phyloP scores from a whole-genome alignment of 92 coral and sea anemone species.

The Isaurus tuberculatus region DNA sequence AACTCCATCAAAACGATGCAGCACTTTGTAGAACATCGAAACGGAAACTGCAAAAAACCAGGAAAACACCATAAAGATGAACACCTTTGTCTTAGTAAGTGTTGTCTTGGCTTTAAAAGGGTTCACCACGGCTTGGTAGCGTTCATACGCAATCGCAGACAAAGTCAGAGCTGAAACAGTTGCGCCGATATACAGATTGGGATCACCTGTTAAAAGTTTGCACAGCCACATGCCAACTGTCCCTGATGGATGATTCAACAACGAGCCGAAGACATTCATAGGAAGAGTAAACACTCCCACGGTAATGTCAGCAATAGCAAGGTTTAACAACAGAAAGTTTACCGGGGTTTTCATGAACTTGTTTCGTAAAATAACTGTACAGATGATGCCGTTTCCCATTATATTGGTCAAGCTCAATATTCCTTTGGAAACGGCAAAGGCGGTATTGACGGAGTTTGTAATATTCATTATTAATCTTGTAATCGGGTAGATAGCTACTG shows the following conservation, averaged over 20 bases:
- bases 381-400: slow-evolving; percentile 56
- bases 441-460: background rate
- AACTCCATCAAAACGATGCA: too few relatives aligned
- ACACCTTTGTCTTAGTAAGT: too few relatives aligned
- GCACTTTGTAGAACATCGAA: too few relatives aligned
- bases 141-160: slow-evolving; percentile 52
- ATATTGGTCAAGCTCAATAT: slow-evolving; percentile 47
- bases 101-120: slow-evolving; percentile 44
- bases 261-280: slow-evolving; percentile 32
- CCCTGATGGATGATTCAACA: slow-evolving; percentile 56
- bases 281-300: slow-evolving; percentile 46
- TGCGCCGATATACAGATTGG: slow-evolving; percentile 46
- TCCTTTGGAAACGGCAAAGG: slow-evolving; percentile 10
- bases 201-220: slow-evolving; percentile 54
- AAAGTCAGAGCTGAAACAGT: slow-evolving; percentile 44
- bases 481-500: too few relatives aligned
- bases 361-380: slow-evolving; percentile 54
- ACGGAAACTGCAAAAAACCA: too few relatives aligned
- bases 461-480: background rate
- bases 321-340: slow-evolving; percentile 58
- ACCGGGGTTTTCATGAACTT: slow-evolving; percentile 58
- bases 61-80: too few relatives aligned
- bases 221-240: slow-evolving; percentile 44
- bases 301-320: slow-evolving; percentile 61
- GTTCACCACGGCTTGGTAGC: slow-evolving; percentile 47